Conservation (phyloP, 2,797 vertebrate genomes). For the Agapornis canus region DNA sequence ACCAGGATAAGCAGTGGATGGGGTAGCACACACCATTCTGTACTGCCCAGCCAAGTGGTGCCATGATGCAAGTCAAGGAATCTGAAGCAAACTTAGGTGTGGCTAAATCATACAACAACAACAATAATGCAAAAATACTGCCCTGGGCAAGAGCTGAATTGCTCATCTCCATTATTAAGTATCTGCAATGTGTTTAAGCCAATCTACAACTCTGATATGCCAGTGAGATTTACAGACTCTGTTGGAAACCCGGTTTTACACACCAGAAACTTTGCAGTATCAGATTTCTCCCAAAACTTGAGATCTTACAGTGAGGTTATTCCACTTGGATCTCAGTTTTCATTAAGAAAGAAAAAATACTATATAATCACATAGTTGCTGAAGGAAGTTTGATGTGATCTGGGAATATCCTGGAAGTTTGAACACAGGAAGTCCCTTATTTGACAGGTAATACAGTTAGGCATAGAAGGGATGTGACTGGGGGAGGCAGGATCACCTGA, state of each 20-base stretch:
- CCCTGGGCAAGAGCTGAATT: neutral
- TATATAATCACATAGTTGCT: neutral
- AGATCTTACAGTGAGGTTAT: neutral
- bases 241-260: neutral
- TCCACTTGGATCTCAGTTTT: neutral
- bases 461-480: neutral
- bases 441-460: neutral
- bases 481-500: neutral
- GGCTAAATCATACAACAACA: neutral
- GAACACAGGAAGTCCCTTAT: neutral
- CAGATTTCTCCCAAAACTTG: fast-evolving
- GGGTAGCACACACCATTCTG: neutral
- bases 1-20: neutral
- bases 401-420: neutral
- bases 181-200: neutral
- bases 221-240: neutral
- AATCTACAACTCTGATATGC: neutral
- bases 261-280: neutral
- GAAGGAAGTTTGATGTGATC: neutral
- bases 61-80: neutral
- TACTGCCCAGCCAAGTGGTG: neutral
- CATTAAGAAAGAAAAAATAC: neutral
- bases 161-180: neutral
- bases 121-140: neutral
- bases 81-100: neutral